A percentile compares a stretch with the other conserved stretches of the same genome.
Conservation (phyloP, 2,888 invertebrate species). For the Pherbina coryleti region DNA sequence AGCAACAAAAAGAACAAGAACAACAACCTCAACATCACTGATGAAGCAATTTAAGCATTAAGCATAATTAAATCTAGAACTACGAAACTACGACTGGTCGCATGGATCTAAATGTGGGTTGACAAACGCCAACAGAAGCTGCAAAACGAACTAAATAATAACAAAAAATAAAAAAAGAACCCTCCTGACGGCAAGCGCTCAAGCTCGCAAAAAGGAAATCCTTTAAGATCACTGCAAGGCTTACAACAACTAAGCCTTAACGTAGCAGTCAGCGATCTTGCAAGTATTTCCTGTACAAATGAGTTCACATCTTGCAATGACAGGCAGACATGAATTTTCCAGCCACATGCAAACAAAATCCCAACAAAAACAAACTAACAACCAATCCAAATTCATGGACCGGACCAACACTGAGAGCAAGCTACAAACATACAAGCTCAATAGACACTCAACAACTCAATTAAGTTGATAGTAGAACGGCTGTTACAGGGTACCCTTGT, state of each 20-base stretch:
- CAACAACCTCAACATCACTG: neutral
- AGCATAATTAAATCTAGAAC: neutral
- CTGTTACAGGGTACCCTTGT: conserved; percentile 21
- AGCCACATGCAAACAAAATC: conserved; percentile 20
- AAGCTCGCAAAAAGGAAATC: conserved; percentile 5
- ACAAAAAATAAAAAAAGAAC: neutral
- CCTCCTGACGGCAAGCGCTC: neutral
- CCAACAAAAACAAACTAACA: conserved; percentile 17
- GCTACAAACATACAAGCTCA: conserved; percentile 47
- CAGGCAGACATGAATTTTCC: conserved; percentile 48
- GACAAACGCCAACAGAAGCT: conserved; percentile 49
- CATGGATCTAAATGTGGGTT: conserved; percentile 46
- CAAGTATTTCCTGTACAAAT: conserved; percentile 54
- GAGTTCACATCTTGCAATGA: conserved; percentile 54
- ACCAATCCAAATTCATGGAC: neutral
- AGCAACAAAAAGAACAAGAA: conserved; percentile 6
- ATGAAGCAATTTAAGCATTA: conserved; percentile 12
- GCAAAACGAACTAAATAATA: neutral
- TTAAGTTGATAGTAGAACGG: conserved; percentile 43
- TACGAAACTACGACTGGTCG: neutral
- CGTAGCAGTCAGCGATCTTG: neutral
- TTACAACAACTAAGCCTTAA: neutral
- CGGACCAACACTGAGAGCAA: neutral
- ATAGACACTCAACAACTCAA: conserved; percentile 57
- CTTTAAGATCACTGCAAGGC: neutral